Conservation (phyloP, 2,113 vertebrate species). For the Indri indri region DNA sequence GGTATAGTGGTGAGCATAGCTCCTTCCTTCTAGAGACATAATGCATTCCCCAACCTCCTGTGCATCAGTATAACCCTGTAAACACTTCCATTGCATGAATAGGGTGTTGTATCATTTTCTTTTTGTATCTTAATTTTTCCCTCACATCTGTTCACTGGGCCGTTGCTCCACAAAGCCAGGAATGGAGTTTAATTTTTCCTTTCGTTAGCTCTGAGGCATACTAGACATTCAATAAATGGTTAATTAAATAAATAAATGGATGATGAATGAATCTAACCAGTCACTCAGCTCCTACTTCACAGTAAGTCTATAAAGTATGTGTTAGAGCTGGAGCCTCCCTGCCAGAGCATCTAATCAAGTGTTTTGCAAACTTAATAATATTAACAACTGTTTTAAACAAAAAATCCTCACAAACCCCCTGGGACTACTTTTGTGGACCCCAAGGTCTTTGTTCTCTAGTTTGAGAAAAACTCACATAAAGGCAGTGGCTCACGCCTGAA, state of each 20-base stretch:
- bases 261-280: not conserved
- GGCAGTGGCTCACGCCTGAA: no score
- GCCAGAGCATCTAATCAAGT: not conserved
- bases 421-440: not conserved
- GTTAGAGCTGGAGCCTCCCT: not conserved
- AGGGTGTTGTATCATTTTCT: not conserved
- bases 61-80: not conserved
- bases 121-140: not conserved
- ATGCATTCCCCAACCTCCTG: not conserved
- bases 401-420: not conserved
- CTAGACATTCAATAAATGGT: not conserved
- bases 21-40: constrained; percentile 57
- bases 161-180: not conserved
- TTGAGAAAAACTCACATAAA: not conserved
- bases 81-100: not conserved
- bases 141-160: not conserved
- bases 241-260: not conserved
- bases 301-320: not conserved
- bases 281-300: not conserved
- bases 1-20: constrained; percentile 80
- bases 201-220: not conserved
- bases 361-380: not conserved
- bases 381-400: not conserved
- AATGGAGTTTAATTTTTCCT: not conserved
- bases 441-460: not conserved